Percentiles rank a stretch among this genome's conserved stretches.
These are phyloP conservation scores for Hydroisotoma schaefferi DNA, from an alignment of 2,888 invertebrate species.

Conservation along the genomic window DNA sequence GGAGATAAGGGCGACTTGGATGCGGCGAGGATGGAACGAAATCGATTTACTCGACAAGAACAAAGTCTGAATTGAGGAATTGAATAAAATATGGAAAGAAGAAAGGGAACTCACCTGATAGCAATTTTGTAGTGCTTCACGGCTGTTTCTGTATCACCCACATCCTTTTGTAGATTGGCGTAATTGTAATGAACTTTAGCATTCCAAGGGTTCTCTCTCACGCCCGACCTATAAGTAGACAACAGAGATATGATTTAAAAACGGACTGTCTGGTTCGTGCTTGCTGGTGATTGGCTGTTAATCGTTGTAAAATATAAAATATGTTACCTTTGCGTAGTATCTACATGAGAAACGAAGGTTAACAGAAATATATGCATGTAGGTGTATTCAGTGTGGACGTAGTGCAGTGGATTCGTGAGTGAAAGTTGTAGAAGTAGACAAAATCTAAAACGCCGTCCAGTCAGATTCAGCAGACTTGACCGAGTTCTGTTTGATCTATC, in stretches of 20 bases:
- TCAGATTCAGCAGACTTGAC: no score
- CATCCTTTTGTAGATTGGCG: conserved; percentile 77
- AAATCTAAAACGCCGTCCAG: neutral
- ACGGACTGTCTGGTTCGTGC: no score
- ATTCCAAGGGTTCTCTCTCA: conserved; percentile 74
- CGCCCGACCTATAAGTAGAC: conserved; percentile 65
- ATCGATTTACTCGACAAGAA: conserved; percentile 3
- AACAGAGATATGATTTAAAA: neutral
- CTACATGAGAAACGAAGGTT: no score
- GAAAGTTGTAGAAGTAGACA: no score
- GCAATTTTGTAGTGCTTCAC: conserved; percentile 75
- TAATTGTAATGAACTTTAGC: conserved; percentile 89
- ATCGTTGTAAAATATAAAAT: neutral
- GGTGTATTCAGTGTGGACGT: no score
- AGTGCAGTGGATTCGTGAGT: no score
- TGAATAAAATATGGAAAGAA: conserved; percentile 6
- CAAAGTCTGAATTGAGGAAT: neutral
- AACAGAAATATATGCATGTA: no score
- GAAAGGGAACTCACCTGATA: conserved; percentile 59
- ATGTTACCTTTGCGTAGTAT: no score
- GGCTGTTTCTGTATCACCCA: conserved; percentile 67
- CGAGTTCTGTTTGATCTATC: conserved; percentile 4
- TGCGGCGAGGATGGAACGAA: neutral
- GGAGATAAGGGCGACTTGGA: no score
- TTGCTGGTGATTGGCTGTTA: no score